Evolutionary conservation across 2,888 invertebrate species (phyloP).

Genomic region (Xestia sexstrigata): DNA sequence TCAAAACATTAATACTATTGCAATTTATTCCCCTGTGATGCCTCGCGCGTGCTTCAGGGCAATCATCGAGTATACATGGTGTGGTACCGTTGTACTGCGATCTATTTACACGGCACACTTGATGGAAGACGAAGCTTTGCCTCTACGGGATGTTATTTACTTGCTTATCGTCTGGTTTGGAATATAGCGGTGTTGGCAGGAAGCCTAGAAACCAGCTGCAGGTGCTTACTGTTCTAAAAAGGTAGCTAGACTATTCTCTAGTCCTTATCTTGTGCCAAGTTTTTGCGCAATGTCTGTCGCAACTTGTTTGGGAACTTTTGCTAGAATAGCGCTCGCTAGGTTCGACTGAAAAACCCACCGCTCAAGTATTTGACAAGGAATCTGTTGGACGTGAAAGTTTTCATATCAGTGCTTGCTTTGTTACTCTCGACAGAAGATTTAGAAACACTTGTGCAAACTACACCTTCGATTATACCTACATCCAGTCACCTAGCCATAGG

Average conservation of each 20-base stretch:
- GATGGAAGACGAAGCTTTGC: slow-evolving; percentile 67
- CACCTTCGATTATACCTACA: not conserved
- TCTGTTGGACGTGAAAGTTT: too few relatives aligned
- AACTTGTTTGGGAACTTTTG: not conserved
- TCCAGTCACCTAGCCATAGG: not conserved
- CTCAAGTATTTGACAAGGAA: not conserved
- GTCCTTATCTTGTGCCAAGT: slow-evolving; percentile 14
- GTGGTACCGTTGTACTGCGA: slow-evolving; percentile 81
- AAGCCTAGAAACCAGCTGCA: slow-evolving; percentile 35
- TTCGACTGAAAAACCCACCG: not conserved
- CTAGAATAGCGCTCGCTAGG: not conserved
- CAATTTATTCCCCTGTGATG: slow-evolving; percentile 81
- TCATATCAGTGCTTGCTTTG: not conserved
- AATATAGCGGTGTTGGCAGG: slow-evolving; percentile 43
- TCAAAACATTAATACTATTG: slow-evolving; percentile 83
- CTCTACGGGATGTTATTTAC: slow-evolving; percentile 60
- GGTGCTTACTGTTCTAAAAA: slow-evolving; percentile 29
- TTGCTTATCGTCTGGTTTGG: slow-evolving; percentile 47
- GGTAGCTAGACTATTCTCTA: slow-evolving; percentile 10
- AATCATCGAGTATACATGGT: slow-evolving; percentile 81
- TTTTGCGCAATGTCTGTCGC: slow-evolving; percentile 3
- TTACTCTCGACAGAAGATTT: slow-evolving; percentile 1
- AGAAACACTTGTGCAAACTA: not conserved
- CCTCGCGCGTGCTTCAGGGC: slow-evolving; percentile 79
- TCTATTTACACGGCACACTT: slow-evolving; percentile 81